These are phyloP conservation scores for Drosophila trapezifrons DNA, from an alignment of 1,140 invertebrate genomes.

Conservation along the genomic window DNA sequence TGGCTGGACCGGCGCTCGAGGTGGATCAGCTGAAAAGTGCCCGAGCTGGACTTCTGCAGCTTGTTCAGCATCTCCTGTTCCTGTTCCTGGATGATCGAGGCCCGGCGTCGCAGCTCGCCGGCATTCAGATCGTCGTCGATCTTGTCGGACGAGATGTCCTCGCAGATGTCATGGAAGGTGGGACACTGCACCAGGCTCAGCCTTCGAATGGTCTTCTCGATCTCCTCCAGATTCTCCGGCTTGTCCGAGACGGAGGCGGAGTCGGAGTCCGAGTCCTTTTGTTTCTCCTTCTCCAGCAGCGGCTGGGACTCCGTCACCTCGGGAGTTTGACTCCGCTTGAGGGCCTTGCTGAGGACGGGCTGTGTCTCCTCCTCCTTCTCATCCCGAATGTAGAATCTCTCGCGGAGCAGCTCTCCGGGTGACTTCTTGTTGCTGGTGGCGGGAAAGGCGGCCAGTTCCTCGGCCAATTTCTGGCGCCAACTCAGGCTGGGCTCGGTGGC, in stretches of 20 bases:
- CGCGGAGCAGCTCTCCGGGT: conserved; percentile 89
- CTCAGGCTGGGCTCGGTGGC: conserved; percentile 72
- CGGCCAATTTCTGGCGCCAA: conserved; percentile 87
- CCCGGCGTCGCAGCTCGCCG: conserved; percentile 79
- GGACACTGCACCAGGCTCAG: conserved; percentile 83
- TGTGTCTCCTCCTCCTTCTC: conserved; percentile 83
- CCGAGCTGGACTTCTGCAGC: conserved; percentile 74
- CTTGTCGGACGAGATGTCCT: conserved; percentile 85
- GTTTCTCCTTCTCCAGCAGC: neutral
- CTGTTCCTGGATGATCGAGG: conserved; percentile 81
- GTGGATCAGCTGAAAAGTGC: conserved; percentile 74
- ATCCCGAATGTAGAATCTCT: conserved; percentile 90
- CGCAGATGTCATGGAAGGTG: conserved; percentile 85
- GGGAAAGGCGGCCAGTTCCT: conserved; percentile 84
- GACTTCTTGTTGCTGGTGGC: conserved; percentile 86
- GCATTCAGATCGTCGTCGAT: conserved; percentile 85
- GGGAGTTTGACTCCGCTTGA: neutral
- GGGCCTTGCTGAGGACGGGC: neutral
- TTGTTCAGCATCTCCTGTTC: conserved; percentile 79
- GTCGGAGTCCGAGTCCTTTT: conserved; percentile 10
- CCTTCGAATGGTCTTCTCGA: conserved; percentile 62
- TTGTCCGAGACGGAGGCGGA: conserved; percentile 8
- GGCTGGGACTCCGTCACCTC: neutral
- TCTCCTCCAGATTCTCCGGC: conserved; percentile 38
- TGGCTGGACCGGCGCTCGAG: conserved; percentile 73